Evolutionary conservation across 2,888 invertebrate genomes (phyloP).

Genomic region (Hirtodrosophila histrioides): DNA sequence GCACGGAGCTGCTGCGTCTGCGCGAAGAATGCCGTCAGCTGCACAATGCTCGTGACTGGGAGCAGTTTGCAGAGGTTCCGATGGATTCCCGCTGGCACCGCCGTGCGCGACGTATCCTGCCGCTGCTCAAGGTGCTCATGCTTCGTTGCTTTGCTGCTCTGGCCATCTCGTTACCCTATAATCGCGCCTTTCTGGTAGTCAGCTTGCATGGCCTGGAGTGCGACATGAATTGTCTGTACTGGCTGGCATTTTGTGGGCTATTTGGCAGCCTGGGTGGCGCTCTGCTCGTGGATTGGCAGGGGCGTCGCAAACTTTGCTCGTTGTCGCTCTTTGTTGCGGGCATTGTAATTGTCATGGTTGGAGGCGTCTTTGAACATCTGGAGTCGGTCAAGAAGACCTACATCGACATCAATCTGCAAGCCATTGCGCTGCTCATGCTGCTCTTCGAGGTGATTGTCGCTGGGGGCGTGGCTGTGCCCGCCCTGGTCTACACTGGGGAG

Average conservation of each 20-base stretch:
- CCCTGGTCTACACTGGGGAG: conserved; percentile 79
- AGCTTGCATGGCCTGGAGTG: conserved; percentile 76
- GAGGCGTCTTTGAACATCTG: conserved; percentile 77
- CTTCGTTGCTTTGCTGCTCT: conserved; percentile 74
- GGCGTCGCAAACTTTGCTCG: conserved; percentile 74
- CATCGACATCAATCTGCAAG: conserved; percentile 66
- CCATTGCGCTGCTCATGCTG: conserved; percentile 72
- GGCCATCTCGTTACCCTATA: conserved; percentile 78
- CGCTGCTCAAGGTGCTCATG: conserved; percentile 71
- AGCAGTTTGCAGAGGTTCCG: conserved; percentile 49
- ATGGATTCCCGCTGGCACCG: conserved; percentile 44
- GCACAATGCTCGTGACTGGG: conserved; percentile 70
- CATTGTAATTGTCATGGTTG: conserved; percentile 75
- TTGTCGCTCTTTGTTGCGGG: conserved; percentile 74
- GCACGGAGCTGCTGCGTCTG: conserved; percentile 63
- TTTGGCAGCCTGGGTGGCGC: conserved; percentile 77
- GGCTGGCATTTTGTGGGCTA: conserved; percentile 75
- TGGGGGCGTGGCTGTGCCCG: conserved; percentile 75
- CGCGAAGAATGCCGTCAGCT: conserved; percentile 74
- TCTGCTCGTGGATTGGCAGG: conserved; percentile 75
- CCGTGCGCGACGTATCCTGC: conserved; percentile 41
- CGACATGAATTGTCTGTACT: conserved; percentile 76
- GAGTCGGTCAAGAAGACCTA: conserved; percentile 62
- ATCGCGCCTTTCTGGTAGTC: conserved; percentile 75
- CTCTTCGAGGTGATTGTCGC: conserved; percentile 77